Percentiles rank a stretch among this genome's conserved stretches.
Evolutionary conservation across 2,797 vertebrate species (phyloP).

Genomic region (Acridotheres tristis): DNA sequence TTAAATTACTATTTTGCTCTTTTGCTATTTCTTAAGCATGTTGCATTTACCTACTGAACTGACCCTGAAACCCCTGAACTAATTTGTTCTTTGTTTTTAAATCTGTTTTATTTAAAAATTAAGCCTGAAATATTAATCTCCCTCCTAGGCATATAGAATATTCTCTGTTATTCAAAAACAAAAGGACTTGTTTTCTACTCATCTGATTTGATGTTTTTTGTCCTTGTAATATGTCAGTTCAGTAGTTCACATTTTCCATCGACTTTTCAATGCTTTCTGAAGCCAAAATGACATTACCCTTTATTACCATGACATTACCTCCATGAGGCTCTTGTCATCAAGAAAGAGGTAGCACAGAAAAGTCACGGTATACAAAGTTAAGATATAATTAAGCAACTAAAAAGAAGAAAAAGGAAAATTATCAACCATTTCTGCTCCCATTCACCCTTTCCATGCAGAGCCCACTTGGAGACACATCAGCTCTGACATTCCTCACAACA

Average conservation of each 20-base stretch:
- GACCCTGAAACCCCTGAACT: background rate
- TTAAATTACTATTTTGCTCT: background rate
- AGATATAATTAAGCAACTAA: background rate
- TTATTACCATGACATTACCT: background rate
- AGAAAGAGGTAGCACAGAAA: background rate
- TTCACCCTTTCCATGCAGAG: background rate
- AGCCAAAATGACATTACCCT: slow-evolving; percentile 30
- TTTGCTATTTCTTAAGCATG: background rate
- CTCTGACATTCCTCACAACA: background rate
- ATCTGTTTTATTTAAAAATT: background rate
- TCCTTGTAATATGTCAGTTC: slow-evolving; percentile 45
- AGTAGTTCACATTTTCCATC: slow-evolving; percentile 54
- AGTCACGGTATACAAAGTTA: background rate
- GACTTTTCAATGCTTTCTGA: slow-evolving; percentile 23
- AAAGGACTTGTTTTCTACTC: background rate
- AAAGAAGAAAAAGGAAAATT: background rate
- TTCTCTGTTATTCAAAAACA: background rate
- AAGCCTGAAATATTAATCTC: background rate
- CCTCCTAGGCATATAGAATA: slow-evolving; percentile 2
- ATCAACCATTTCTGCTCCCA: background rate
- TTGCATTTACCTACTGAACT: background rate
- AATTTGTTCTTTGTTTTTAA: slow-evolving; percentile 3
- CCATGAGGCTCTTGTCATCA: background rate
- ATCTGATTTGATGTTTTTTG: background rate
- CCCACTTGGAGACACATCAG: background rate